phyloP scores from a whole-genome alignment of 1,140 invertebrate genomes.

The Frieseomelitta varia region DNA sequence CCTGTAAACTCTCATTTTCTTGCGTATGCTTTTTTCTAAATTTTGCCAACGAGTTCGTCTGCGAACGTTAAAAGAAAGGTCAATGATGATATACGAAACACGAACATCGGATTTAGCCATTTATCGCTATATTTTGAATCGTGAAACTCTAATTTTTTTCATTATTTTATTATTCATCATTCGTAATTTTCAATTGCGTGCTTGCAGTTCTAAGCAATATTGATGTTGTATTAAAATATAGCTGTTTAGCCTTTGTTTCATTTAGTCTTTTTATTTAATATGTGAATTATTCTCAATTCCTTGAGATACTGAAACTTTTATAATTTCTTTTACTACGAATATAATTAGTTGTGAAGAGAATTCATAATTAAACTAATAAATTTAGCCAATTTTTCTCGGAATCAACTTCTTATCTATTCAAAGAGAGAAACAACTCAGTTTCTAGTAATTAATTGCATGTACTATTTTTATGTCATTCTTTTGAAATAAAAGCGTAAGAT shows the following conservation, averaged over 20 bases:
- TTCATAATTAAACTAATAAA: background rate
- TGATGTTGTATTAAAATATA: too few relatives aligned
- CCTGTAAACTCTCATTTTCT: constrained; percentile 11
- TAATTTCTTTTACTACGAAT: background rate
- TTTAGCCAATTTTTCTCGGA: background rate
- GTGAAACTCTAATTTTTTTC: background rate
- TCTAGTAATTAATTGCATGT: background rate
- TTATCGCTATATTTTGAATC: constrained; percentile 10
- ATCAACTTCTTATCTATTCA: background rate
- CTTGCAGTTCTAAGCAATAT: too few relatives aligned
- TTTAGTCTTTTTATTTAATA: too few relatives aligned
- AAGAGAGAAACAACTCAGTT: background rate
- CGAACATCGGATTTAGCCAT: constrained; percentile 12
- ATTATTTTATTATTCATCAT: too few relatives aligned
- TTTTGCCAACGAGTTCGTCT: background rate
- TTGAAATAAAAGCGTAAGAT: background rate
- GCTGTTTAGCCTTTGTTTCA: too few relatives aligned
- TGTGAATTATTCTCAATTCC: background rate
- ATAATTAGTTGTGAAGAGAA: background rate
- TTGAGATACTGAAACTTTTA: background rate
- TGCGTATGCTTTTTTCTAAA: background rate
- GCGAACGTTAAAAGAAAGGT: constrained; percentile 15
- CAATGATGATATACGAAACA: constrained; percentile 15
- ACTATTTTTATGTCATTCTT: background rate
- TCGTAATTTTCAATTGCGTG: too few relatives aligned